A percentile compares a stretch with the other conserved stretches of the same genome.
Evolutionary conservation across 2,888 invertebrate genomes (phyloP).

Genomic region (Ectemnius cavifrons): DNA sequence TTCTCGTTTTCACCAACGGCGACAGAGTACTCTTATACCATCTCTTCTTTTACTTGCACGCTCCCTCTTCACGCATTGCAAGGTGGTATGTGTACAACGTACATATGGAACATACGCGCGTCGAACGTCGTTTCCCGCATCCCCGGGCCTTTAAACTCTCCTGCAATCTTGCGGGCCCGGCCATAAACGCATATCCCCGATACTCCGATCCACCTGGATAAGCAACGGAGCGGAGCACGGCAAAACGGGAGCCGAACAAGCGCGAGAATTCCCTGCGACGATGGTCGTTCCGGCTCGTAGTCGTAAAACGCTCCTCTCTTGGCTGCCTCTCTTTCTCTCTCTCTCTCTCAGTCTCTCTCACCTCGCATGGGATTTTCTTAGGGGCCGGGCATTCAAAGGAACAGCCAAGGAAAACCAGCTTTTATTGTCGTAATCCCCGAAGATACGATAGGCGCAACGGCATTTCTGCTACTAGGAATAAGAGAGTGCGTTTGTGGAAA

Average conservation of each 20-base stretch:
- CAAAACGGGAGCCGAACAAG: background rate
- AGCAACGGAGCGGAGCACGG: background rate
- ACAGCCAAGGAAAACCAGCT: background rate
- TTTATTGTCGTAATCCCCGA: slow-evolving; percentile 4
- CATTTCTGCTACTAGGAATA: too few relatives aligned
- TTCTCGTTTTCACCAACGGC: too few relatives aligned
- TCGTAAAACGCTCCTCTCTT: slow-evolving; percentile 3
- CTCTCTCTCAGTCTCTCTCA: background rate
- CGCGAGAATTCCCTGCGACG: slow-evolving; percentile 26
- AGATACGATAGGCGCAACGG: background rate
- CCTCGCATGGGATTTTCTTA: slow-evolving; percentile 7
- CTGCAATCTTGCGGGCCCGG: slow-evolving; percentile 25
- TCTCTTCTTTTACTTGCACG: too few relatives aligned
- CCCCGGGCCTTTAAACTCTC: slow-evolving; percentile 18
- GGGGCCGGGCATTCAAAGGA: slow-evolving; percentile 4
- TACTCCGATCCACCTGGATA: background rate
- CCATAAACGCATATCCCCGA: slow-evolving; percentile 8
- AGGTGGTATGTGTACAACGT: too few relatives aligned
- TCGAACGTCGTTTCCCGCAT: too few relatives aligned
- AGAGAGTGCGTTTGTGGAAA: too few relatives aligned
- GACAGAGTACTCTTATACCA: too few relatives aligned
- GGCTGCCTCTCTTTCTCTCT: background rate
- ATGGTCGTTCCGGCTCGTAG: slow-evolving; percentile 19
- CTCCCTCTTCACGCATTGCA: too few relatives aligned
- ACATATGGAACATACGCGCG: too few relatives aligned